Conservation (phyloP, 2,888 invertebrate genomes). For the Leptogaster cylindrica region DNA sequence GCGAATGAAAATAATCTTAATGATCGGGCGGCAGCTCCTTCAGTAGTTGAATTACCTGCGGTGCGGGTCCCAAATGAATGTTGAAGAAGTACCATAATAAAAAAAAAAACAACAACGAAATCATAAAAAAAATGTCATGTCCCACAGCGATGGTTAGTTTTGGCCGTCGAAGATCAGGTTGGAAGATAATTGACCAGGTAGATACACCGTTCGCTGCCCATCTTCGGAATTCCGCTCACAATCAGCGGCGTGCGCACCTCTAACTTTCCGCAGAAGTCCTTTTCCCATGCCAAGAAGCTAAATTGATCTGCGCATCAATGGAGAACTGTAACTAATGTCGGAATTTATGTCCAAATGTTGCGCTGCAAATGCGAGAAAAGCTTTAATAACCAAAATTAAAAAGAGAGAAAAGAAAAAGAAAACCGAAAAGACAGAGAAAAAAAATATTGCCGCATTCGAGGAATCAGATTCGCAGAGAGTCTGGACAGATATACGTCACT, state of each 20-base stretch:
- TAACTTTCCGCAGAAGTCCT: background rate
- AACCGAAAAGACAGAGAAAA: too few species aligned
- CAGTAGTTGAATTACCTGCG: slow-evolving; percentile 23
- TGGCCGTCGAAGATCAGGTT: slow-evolving; percentile 21
- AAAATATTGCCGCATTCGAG: background rate
- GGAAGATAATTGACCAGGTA: slow-evolving; percentile 21
- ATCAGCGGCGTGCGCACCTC: background rate
- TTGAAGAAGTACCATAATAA: too few species aligned
- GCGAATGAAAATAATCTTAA: background rate
- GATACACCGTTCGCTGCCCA: background rate
- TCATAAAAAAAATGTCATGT: slow-evolving; percentile 25
- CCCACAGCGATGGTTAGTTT: slow-evolving; percentile 15
- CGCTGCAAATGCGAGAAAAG: background rate
- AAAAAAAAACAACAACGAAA: too few species aligned
- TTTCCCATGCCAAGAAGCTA: slow-evolving; percentile 10
- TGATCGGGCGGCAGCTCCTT: slow-evolving; percentile 4
- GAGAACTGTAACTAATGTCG: slow-evolving; percentile 1
- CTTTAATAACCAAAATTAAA: too few species aligned
- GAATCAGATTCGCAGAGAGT: slow-evolving; percentile 4
- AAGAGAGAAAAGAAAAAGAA: too few species aligned
- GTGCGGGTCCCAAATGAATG: slow-evolving; percentile 6
- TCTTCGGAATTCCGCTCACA: background rate
- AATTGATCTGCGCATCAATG: slow-evolving; percentile 22
- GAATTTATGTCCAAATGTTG: slow-evolving; percentile 3
- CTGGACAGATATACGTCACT: slow-evolving; percentile 13